Evolutionary conservation across 2,888 invertebrate genomes (phyloP).

Genomic region (Synergus itoensis): DNA sequence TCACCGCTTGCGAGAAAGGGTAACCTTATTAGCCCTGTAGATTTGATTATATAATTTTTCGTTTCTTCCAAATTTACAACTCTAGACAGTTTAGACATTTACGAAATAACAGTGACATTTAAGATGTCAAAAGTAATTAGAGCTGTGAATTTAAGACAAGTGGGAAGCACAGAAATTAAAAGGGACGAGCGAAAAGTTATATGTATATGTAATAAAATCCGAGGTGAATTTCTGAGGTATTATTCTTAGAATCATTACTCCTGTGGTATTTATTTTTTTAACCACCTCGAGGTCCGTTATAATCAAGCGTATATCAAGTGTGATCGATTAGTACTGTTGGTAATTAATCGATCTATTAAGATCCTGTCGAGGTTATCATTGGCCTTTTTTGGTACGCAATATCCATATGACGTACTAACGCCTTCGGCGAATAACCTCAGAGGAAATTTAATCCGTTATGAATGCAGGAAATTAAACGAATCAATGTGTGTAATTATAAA

Average conservation of each 20-base stretch:
- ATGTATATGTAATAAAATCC: too few relatives aligned
- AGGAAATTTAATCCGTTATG: slow-evolving; percentile 19
- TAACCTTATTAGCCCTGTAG: too few relatives aligned
- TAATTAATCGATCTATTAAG: slow-evolving; percentile 39
- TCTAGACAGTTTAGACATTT: too few relatives aligned
- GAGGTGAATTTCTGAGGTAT: too few relatives aligned
- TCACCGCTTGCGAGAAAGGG: too few relatives aligned
- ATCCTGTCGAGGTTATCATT: slow-evolving; percentile 36
- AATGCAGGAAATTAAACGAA: slow-evolving; percentile 25
- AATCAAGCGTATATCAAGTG: slow-evolving; percentile 51
- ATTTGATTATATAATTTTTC: too few relatives aligned
- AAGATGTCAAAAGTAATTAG: too few relatives aligned
- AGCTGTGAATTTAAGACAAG: too few relatives aligned
- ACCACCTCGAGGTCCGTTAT: neutral
- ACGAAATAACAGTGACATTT: too few relatives aligned
- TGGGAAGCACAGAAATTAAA: too few relatives aligned
- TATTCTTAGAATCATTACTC: neutral
- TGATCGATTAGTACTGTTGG: slow-evolving; percentile 50
- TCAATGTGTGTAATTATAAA: neutral
- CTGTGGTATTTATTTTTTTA: neutral
- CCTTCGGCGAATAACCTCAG: slow-evolving; percentile 16
- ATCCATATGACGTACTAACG: slow-evolving; percentile 15
- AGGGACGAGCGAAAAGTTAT: too few relatives aligned
- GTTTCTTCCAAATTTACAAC: too few relatives aligned
- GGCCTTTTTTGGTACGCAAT: slow-evolving; percentile 21